These are phyloP conservation scores for Parnassius smintheus DNA, from an alignment of 2,888 invertebrate species.

Conservation along the genomic window DNA sequence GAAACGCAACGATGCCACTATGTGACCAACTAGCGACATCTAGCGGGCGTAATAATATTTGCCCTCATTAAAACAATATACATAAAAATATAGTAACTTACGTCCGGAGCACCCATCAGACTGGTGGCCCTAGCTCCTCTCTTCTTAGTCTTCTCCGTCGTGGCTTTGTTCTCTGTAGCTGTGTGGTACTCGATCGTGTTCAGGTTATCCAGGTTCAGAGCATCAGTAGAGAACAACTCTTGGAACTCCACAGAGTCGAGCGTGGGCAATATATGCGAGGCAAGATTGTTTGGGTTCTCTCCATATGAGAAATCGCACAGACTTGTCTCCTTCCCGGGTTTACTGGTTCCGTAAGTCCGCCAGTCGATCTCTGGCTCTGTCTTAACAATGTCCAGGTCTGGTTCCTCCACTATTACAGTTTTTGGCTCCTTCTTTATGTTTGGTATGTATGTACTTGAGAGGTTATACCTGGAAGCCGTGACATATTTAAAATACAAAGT, in stretches of 20 bases:
- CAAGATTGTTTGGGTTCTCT: constrained; percentile 52
- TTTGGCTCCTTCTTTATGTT: constrained; percentile 43
- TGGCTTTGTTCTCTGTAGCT: constrained; percentile 34
- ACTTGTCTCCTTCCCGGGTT: constrained; percentile 49
- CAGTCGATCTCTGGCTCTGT: constrained; percentile 57
- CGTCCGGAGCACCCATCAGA: not conserved
- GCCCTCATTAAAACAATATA: constrained; percentile 18
- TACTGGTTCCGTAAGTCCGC: constrained; percentile 46
- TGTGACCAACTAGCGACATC: no score
- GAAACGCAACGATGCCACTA: no score
- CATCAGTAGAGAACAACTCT: constrained; percentile 49
- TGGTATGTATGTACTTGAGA: constrained; percentile 41
- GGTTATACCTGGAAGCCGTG: constrained; percentile 36
- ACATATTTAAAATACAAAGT: not conserved
- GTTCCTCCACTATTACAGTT: constrained; percentile 46
- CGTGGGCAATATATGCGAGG: constrained; percentile 43
- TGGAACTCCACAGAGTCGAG: constrained; percentile 56
- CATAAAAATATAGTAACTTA: not conserved
- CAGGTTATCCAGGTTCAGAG: constrained; percentile 44
- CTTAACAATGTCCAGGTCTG: constrained; percentile 54
- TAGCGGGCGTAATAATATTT: no score
- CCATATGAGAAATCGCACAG: constrained; percentile 63
- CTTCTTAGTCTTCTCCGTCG: constrained; percentile 46
- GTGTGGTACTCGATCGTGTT: constrained; percentile 28
- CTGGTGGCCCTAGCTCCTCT: constrained; percentile 45